Base-by-base conservation (phyloP, 2,888 invertebrate species). In the Ophion slaviceki region DNA sequence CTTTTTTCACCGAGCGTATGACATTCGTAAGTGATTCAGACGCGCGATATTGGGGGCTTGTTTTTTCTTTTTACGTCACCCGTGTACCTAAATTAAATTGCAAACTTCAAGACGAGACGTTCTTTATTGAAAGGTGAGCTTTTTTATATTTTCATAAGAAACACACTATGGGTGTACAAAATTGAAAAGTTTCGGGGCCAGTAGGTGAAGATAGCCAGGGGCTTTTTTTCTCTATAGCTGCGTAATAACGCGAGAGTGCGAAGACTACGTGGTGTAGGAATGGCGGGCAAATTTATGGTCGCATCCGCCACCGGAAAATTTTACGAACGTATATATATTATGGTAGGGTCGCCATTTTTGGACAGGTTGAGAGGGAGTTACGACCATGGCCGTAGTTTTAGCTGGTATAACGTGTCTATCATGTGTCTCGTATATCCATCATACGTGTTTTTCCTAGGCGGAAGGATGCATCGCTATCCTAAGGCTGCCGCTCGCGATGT, bases 201-300 rank as follows among this genome's bases (percentile, higher is more conserved):
- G 53, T 53, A 17, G 53, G 17, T 53, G 53, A 17, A 53, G 53
- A 53, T 17, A 53, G 53, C 53, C 53, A 17, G 53, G 17, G 53
- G 3, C 14, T 53, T 53, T 17, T 53, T 53, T 17, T 53, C 5
- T 14, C 2, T 53, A 53, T 17, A 53, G 14, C 53, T 5, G 17
- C 17, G 53, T 53, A 53, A 53, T 53, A 53, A 53, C 14, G 53
- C 53, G 17, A 53, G 8, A 53, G 53, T 70, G 53, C 53, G 53
- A 53, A 53, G 47, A 53, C 70, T 70, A 47, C 53, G 53, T 32
- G 70, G 40, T 70, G 53, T 70, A 53, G 47, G 68, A 45, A 68
- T 68, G 68, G 53, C 53, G 53, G 70, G 70, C 24, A 70, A 70
- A 70, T 70, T 53, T 53, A 70, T 70, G 70, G 53, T 70, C 70